Evolutionary conservation across 2,113 vertebrate genomes (phyloP).

Genomic region (Limanda limanda): DNA sequence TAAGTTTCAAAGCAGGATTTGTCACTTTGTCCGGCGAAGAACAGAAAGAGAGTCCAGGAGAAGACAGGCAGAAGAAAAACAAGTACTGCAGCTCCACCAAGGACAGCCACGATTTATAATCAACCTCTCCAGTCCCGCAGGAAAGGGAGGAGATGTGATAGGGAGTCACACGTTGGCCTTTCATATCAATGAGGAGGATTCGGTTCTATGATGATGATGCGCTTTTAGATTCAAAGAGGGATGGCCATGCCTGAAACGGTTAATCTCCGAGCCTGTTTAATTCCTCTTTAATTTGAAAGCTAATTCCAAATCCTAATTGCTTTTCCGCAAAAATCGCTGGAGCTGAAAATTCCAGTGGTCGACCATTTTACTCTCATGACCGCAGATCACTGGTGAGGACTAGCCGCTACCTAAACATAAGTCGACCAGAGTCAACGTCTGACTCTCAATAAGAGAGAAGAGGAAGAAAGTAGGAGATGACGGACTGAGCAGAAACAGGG

Average conservation of each 20-base stretch:
- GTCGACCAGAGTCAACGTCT: slow-evolving; percentile 61
- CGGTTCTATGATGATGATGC: slow-evolving; percentile 46
- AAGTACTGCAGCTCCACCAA: slow-evolving; percentile 47
- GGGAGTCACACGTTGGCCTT: slow-evolving; percentile 31
- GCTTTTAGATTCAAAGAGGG: slow-evolving; percentile 39
- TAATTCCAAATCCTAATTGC: slow-evolving; percentile 81
- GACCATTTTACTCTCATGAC: slow-evolving; percentile 52
- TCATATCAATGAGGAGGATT: slow-evolving; percentile 42
- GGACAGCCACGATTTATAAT: slow-evolving; percentile 69
- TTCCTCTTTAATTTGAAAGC: slow-evolving; percentile 77
- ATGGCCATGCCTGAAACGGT: slow-evolving; percentile 62
- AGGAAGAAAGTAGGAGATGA: slow-evolving; percentile 6
- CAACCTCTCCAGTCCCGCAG: slow-evolving; percentile 40
- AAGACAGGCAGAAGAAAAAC: slow-evolving; percentile 47
- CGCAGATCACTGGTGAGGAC: slow-evolving; percentile 45
- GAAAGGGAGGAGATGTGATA: slow-evolving; percentile 9
- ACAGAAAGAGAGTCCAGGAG: slow-evolving; percentile 34
- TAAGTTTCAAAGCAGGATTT: slow-evolving; percentile 80
- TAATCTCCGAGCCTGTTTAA: slow-evolving; percentile 74
- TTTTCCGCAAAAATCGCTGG: slow-evolving; percentile 71
- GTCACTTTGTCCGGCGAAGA: slow-evolving; percentile 68
- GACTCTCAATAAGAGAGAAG: slow-evolving; percentile 48
- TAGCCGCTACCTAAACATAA: slow-evolving; percentile 50
- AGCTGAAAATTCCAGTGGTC: slow-evolving; percentile 70
- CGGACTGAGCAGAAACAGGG: neutral